Percentiles rank a stretch among this genome's conserved stretches.
phyloP scores from a whole-genome alignment of 2,888 invertebrate genomes.

The Caenorhabditis macrosperma region DNA sequence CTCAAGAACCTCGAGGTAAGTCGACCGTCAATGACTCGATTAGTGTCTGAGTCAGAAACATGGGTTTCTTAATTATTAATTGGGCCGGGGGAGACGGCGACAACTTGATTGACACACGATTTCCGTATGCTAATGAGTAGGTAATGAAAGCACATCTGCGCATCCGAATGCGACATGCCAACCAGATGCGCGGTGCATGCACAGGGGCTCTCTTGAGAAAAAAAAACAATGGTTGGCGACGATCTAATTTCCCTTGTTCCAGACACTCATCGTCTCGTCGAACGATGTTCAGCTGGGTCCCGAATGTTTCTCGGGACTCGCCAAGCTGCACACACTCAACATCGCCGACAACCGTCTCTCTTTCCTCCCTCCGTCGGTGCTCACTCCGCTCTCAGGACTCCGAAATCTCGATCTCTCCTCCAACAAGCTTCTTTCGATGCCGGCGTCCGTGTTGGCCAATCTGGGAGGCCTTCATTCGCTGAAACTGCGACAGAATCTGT shows the following conservation, averaged over 20 bases:
- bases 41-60: not conserved
- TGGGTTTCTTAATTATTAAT: slow-evolving; percentile 46
- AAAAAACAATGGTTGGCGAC: slow-evolving; percentile 1
- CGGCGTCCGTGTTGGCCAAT: slow-evolving; percentile 56
- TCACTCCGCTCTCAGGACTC: slow-evolving; percentile 48
- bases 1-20: slow-evolving; percentile 64
- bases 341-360: slow-evolving; percentile 60
- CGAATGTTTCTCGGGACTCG: slow-evolving; percentile 61
- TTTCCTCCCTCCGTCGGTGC: slow-evolving; percentile 66
- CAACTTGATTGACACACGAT: slow-evolving; percentile 48
- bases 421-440: slow-evolving; percentile 65
- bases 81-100: slow-evolving; percentile 34
- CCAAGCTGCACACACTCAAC: slow-evolving; percentile 47
- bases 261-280: slow-evolving; percentile 60
- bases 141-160: slow-evolving; percentile 53
- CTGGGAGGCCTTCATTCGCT: slow-evolving; percentile 46
- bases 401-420: slow-evolving; percentile 56
- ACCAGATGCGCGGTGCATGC: slow-evolving; percentile 14
- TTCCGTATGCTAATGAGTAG: slow-evolving; percentile 55
- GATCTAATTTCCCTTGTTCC: slow-evolving; percentile 38
- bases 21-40: slow-evolving; percentile 24
- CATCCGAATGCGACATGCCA: not conserved
- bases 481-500: slow-evolving; percentile 55
- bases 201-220: not conserved
- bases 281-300: slow-evolving; percentile 65